Evolutionary conservation across 2,797 vertebrate genomes (phyloP).

Genomic region (Stomatorhinus walkeri): DNA sequence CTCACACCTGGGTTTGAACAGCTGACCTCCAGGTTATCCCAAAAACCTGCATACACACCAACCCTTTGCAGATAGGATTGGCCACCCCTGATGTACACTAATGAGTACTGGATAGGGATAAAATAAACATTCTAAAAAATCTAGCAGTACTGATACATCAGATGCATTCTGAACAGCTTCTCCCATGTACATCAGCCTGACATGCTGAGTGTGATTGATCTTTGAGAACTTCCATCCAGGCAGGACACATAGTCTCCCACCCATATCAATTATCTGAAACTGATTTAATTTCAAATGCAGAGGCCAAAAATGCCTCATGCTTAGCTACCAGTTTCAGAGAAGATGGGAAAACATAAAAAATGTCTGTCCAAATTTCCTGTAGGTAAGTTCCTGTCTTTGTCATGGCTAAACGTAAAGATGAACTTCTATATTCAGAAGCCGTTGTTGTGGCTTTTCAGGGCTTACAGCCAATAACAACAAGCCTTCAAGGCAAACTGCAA

Average conservation of each 20-base stretch:
- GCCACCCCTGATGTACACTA: neutral
- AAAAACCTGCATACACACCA: no score
- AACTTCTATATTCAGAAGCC: neutral
- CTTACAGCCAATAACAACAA: neutral
- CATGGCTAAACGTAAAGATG: neutral
- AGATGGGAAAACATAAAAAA: neutral
- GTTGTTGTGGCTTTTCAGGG: neutral
- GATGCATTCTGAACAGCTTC: neutral
- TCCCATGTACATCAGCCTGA: neutral
- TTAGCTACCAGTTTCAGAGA: neutral
- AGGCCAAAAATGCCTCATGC: neutral
- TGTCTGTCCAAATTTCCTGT: neutral
- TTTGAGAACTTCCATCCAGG: neutral
- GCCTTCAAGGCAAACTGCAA: conserved; percentile 16
- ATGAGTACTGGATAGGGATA: neutral
- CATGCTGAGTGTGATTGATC: neutral
- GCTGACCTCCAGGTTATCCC: no score
- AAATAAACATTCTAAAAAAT: neutral
- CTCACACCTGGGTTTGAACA: no score
- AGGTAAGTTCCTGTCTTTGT: neutral
- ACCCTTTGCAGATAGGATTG: no score
- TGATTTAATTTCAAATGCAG: neutral
- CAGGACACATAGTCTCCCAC: neutral
- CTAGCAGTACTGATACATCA: neutral
- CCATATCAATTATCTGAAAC: neutral